Evolutionary conservation across 2,113 vertebrate genomes (phyloP), one percentile per base, ranked within the genome.

Genomic region (Ursus arctos): DNA sequence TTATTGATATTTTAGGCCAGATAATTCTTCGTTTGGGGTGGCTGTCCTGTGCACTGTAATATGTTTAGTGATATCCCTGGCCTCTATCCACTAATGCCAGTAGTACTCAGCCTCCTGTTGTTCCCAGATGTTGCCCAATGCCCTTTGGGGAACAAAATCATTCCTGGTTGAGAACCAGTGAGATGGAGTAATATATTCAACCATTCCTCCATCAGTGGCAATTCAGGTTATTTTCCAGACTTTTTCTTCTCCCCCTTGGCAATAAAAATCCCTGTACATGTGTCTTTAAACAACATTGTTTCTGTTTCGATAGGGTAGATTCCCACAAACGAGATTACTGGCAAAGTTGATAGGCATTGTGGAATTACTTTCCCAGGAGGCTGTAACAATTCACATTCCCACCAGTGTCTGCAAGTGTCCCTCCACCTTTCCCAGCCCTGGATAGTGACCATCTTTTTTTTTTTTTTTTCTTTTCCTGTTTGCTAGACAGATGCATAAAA

Each of bases 71-170:
- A 79, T 55, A 21, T 36, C 10, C 18, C 1, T 65, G 61, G 36
- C 53, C 7, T 79, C 24, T 84, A n/a, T 47, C 74, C 55, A 24
- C 26, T 49, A 74, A 77, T 91, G 31, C 19, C 57, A 55, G n/a
- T 55, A 84, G 49, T 26, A 49, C 33, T 65, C 14, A 24, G 65
- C 13, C 16, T 28, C 11, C 16, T 69, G 47, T 28, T 55, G n/a
- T 82, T 61, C 71, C 55, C 43, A 97, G 53, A 55, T 63, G 55
- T 49, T 90, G 55, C 55, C 55, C 55, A 69, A 26, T 43, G 59
- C 87, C 13, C 13, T 47, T 3, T 63, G 4, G 26, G 21, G 15
- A 16, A 4, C 6, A 55, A 77, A 82, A 40, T 83, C 59, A 61
- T 6, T 81, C 69, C 40, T 43, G 28, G n/a, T 13, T 93, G 59